These are phyloP conservation scores for Eremobia ochroleuca DNA, from an alignment of 2,888 invertebrate genomes.

Conservation along the genomic window DNA sequence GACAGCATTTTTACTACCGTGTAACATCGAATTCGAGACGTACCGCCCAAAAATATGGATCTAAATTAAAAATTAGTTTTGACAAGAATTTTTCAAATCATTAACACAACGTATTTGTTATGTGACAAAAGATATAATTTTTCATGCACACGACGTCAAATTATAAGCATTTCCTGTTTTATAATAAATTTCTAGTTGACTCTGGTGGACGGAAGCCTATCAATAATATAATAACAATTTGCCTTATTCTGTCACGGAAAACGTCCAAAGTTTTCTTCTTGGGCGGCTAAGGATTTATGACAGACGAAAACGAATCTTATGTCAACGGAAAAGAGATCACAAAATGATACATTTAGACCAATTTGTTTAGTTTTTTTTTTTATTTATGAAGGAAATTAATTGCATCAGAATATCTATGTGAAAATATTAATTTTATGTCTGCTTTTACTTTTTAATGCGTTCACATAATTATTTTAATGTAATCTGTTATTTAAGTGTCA, in stretches of 20 bases:
- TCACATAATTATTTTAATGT: conserved; percentile 40
- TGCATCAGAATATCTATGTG: conserved; percentile 61
- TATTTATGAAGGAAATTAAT: conserved; percentile 66
- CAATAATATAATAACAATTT: conserved; percentile 71
- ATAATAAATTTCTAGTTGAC: conserved; percentile 58
- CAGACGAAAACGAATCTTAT: conserved; percentile 54
- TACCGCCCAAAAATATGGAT: conserved; percentile 37
- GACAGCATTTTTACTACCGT: conserved; percentile 8
- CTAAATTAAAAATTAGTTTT: conserved; percentile 52
- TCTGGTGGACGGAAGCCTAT: conserved; percentile 68
- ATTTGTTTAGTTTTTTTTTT: conserved; percentile 48
- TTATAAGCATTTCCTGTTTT: conserved; percentile 68
- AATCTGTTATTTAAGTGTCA: conserved; percentile 12
- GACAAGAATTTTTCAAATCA: conserved; percentile 59
- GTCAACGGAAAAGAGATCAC: conserved; percentile 26
- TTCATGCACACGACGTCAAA: conserved; percentile 57
- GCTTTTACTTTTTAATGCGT: conserved; percentile 48
- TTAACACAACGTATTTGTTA: conserved; percentile 65
- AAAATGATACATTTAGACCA: background rate
- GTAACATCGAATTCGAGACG: conserved; percentile 9
- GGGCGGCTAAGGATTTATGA: conserved; percentile 16
- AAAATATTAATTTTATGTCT: conserved; percentile 63
- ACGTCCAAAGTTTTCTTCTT: conserved; percentile 53
- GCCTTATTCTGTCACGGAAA: conserved; percentile 70
- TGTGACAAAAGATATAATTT: conserved; percentile 65